A percentile compares a stretch with the other conserved stretches of the same genome.
These are phyloP conservation scores for Morpho achilles DNA, from an alignment of 2,888 invertebrate species.

Conservation along the genomic window DNA sequence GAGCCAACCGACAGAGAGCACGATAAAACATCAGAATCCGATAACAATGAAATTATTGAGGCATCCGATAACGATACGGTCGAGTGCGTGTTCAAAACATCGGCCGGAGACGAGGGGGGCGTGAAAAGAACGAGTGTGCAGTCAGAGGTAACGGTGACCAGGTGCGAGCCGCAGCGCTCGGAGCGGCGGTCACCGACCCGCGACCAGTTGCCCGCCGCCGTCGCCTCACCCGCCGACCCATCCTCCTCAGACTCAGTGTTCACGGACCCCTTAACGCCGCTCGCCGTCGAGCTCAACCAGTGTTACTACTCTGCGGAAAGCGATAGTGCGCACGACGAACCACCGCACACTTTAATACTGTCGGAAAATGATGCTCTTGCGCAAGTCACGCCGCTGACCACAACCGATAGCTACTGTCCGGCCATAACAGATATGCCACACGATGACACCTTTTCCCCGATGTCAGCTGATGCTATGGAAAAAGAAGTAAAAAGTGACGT, in stretches of 20 bases:
- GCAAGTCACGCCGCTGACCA: slow-evolving; percentile 23
- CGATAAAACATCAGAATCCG: slow-evolving; percentile 72
- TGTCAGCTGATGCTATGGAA: slow-evolving; percentile 47
- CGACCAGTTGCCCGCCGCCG: slow-evolving; percentile 50
- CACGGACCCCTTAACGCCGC: slow-evolving; percentile 84
- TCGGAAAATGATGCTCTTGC: slow-evolving; percentile 34
- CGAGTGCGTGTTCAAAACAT: slow-evolving; percentile 66
- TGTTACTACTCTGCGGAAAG: slow-evolving; percentile 82
- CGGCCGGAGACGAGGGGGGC: slow-evolving; percentile 47
- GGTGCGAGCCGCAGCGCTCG: slow-evolving; percentile 51
- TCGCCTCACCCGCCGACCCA: slow-evolving; percentile 70
- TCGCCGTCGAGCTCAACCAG: slow-evolving; percentile 81
- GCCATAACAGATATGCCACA: slow-evolving; percentile 56
- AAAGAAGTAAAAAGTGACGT: slow-evolving; percentile 66
- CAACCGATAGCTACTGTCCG: slow-evolving; percentile 14
- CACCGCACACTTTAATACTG: slow-evolving; percentile 51
- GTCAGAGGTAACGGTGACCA: slow-evolving; percentile 70
- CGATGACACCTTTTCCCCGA: slow-evolving; percentile 55
- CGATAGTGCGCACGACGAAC: slow-evolving; percentile 67
- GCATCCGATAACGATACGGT: slow-evolving; percentile 70
- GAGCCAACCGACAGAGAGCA: slow-evolving; percentile 55
- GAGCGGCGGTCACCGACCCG: slow-evolving; percentile 70
- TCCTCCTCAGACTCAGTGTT: slow-evolving; percentile 87
- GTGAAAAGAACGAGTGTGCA: slow-evolving; percentile 53
- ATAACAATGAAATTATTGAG: slow-evolving; percentile 68